These are phyloP conservation scores for Colletes gigas DNA, from an alignment of 1,140 invertebrate genomes.

Conservation along the genomic window DNA sequence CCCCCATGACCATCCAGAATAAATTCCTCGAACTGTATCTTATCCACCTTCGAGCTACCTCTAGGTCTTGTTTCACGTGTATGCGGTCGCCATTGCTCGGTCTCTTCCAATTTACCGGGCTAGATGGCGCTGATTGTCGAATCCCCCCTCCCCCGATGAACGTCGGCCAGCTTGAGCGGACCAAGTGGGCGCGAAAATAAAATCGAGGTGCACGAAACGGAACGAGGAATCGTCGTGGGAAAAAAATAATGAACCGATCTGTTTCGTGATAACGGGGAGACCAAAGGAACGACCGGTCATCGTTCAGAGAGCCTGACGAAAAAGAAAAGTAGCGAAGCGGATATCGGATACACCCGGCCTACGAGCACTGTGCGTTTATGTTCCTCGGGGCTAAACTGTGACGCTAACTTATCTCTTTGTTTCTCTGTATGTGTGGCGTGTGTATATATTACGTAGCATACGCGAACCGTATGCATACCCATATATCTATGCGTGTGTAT, in stretches of 20 bases:
- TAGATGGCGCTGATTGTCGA: slow-evolving; percentile 30
- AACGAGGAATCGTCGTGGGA: slow-evolving; percentile 35
- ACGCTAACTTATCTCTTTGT: slow-evolving; percentile 69
- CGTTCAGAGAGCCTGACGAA: background rate
- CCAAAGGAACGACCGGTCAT: slow-evolving; percentile 17
- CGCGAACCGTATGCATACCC: slow-evolving; percentile 39
- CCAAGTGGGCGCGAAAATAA: slow-evolving; percentile 19
- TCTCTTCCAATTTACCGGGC: slow-evolving; percentile 13
- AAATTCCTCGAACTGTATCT: slow-evolving; percentile 49
- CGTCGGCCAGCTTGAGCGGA: slow-evolving; percentile 6
- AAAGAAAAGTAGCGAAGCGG: slow-evolving; percentile 41
- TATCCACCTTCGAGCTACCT: slow-evolving; percentile 43
- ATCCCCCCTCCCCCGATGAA: background rate
- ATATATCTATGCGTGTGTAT: slow-evolving; percentile 53
- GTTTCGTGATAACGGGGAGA: slow-evolving; percentile 15
- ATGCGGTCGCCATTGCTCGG: slow-evolving; percentile 17
- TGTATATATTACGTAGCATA: slow-evolving; percentile 60
- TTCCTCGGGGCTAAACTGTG: slow-evolving; percentile 65
- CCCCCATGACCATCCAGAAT: background rate
- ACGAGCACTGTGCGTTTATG: slow-evolving; percentile 50
- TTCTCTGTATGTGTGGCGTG: slow-evolving; percentile 63
- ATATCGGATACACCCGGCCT: slow-evolving; percentile 54
- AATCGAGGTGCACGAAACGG: slow-evolving; percentile 7
- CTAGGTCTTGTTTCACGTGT: slow-evolving; percentile 19
- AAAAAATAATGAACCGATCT: slow-evolving; percentile 5